A percentile compares a stretch with the other conserved stretches of the same genome.
Conservation (phyloP, 2,797 vertebrate species). For the Lutjanus argentimaculatus region DNA sequence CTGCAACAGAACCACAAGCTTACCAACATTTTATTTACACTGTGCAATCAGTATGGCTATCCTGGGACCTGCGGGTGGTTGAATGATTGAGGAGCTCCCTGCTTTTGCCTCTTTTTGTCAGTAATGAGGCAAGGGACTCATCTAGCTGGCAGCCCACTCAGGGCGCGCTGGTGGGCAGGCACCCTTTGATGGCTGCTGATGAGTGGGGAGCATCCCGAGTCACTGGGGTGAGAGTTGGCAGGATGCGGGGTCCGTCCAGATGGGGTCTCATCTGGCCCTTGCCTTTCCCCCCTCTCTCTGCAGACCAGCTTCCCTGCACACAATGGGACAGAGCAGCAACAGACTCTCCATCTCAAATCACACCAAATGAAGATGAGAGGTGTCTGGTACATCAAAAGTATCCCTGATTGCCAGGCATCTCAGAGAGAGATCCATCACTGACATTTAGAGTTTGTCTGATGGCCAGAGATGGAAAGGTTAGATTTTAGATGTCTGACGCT, state of each 20-base stretch:
- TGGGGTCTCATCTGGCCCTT: conserved; percentile 80
- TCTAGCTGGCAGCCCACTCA: conserved; percentile 67
- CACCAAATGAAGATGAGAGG: conserved; percentile 73
- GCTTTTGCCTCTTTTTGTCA: conserved; percentile 58
- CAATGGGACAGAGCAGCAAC: conserved; percentile 57
- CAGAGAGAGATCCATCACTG: conserved; percentile 74
- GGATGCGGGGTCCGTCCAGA: conserved; percentile 77
- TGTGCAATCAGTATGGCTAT: conserved; percentile 18
- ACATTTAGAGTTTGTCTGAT: conserved; percentile 82
- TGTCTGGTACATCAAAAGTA: conserved; percentile 73
- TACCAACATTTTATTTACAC: not conserved
- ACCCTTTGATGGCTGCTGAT: conserved; percentile 80
- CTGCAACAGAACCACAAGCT: conserved; percentile 15
- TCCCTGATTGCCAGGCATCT: conserved; percentile 69
- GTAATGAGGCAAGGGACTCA: conserved; percentile 74
- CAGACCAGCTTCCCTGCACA: conserved; percentile 46
- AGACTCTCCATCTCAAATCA: conserved; percentile 59
- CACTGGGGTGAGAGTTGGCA: conserved; percentile 79
- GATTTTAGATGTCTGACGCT: conserved; percentile 75
- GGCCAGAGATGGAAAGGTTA: conserved; percentile 81
- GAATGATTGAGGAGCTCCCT: conserved; percentile 70
- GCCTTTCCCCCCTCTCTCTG: conserved; percentile 12
- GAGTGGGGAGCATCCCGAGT: conserved; percentile 65
- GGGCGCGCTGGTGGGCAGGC: conserved; percentile 68
- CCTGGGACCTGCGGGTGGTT: conserved; percentile 51